Evolutionary conservation across 1,140 invertebrate genomes (phyloP).

Genomic region (Brachionus rotundiformis): DNA sequence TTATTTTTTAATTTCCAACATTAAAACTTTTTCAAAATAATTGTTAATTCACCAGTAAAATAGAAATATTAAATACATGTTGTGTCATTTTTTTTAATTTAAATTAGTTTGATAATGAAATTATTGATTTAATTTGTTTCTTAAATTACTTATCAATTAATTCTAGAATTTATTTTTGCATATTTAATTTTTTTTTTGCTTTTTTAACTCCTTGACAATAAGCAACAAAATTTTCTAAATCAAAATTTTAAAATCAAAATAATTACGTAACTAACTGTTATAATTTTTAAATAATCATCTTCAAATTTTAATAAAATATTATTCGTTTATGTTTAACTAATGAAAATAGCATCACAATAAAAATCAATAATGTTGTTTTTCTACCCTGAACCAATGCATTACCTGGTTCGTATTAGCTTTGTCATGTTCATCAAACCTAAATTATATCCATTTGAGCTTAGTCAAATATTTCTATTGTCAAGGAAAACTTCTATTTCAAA

Average conservation of each 20-base stretch:
- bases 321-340: slow-evolving; percentile 1
- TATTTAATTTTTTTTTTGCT: no score
- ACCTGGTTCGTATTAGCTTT: not conserved
- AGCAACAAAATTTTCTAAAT: not conserved
- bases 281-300: not conserved
- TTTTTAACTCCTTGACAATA: not conserved
- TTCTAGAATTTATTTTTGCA: not conserved
- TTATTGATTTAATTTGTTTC: no score
- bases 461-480: not conserved
- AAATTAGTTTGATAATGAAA: no score
- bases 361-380: slow-evolving; percentile 17
- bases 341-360: not conserved
- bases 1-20: no score
- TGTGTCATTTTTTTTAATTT: no score
- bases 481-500: not conserved
- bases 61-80: no score
- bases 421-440: not conserved
- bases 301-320: slow-evolving; percentile 14
- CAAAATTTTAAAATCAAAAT: not conserved
- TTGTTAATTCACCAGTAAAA: no score
- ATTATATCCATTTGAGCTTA: not conserved
- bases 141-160: not conserved
- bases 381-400: not conserved
- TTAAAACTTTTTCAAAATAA: no score
- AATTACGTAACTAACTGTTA: not conserved